Percentiles rank a stretch among this genome's conserved stretches.
These are phyloP conservation scores for Dryas iulia DNA, from an alignment of 1,140 invertebrate species.

Conservation along the genomic window DNA sequence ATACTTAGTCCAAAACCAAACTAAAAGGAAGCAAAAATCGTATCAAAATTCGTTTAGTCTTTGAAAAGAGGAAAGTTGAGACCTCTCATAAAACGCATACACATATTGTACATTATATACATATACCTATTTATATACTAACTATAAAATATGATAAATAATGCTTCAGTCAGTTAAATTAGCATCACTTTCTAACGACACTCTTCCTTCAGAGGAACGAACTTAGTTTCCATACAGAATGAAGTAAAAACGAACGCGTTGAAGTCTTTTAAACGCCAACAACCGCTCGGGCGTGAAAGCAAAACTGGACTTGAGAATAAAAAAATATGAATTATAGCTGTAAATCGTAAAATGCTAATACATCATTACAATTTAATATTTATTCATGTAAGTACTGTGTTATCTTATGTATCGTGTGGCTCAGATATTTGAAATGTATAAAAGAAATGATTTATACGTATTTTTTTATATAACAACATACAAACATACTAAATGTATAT, in stretches of 20 bases:
- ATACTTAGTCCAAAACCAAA: too few species aligned
- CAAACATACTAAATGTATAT: neutral
- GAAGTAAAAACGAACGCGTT: constrained; percentile 26
- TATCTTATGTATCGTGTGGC: neutral
- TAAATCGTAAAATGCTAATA: neutral
- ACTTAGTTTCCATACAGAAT: neutral
- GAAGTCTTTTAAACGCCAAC: constrained; percentile 32
- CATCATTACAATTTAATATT: neutral
- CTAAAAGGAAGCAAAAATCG: too few species aligned
- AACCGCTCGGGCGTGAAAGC: neutral
- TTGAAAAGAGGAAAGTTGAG: neutral
- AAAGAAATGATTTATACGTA: too few species aligned
- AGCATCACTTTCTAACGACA: neutral
- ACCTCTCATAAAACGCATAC: neutral
- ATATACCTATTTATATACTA: neutral
- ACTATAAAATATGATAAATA: neutral
- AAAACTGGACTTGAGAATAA: neutral
- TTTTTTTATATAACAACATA: neutral
- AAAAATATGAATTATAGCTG: neutral
- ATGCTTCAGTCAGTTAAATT: neutral
- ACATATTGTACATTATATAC: neutral
- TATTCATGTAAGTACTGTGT: neutral
- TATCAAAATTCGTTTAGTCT: too few species aligned
- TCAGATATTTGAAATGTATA: neutral
- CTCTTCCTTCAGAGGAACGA: neutral